Evolutionary conservation across 2,113 vertebrate genomes (phyloP), one percentile per base, ranked within the genome.

Genomic region (Nematolebias whitei): DNA sequence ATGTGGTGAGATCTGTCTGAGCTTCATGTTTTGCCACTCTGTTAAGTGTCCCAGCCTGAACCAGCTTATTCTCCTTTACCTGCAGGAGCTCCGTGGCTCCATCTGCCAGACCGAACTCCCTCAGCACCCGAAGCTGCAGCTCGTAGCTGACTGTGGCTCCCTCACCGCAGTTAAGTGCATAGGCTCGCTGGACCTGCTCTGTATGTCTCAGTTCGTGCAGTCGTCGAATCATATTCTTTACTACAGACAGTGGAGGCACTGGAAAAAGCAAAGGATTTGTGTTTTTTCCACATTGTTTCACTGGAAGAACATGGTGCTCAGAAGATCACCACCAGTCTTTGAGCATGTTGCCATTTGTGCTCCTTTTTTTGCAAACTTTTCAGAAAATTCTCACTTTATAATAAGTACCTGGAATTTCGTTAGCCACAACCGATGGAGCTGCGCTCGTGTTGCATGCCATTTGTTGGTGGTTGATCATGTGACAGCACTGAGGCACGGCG

Each of bases 141-240:
- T 99, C 96, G 0, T 97, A 98, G 68, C 96, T 98, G 90, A 99
- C 97, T 0, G 97, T 97, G 87, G 96, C 96, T 0, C 96, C 97
- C 63, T 99, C 98, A 2, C 97, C 96, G 0, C 98, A 99, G 71
- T 99, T 99, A 0, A 99, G 94, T 0, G 96, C 96, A 0, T 98
- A 99, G 0, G 98, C 97, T 53, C 96, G 85, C 78, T 99, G 98
- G 70, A 99, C 98, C 87, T 98, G 96, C 81, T 98, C 97, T 0
- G 94, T 97, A 73, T 97, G 96, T 9, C 97, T 92, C 11, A 99
- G 91, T 51, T 98, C 97, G 89, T 97, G 96, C 68, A 99, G 92
- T 45, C 98, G 92, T 3, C 80, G 91, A 78, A 99, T 95, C 98
- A 99, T 98, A 61, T 96, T 95, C 52, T 93, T 98, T 44, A 99